Conservation (phyloP, 2,888 invertebrate species). For the Caenorhabditis sinica region DNA sequence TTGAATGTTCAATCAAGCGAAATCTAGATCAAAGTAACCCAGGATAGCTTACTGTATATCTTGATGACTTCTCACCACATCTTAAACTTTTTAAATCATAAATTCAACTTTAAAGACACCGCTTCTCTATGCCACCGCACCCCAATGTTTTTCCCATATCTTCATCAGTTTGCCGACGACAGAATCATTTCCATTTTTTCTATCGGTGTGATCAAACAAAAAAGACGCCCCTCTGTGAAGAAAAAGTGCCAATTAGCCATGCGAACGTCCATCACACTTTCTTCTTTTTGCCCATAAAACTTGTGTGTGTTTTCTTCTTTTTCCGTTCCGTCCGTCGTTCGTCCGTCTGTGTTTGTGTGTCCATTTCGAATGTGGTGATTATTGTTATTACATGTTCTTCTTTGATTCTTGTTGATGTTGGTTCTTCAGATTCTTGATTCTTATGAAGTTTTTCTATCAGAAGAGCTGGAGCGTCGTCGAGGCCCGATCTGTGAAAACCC, state of each 20-base stretch:
- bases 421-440: background rate
- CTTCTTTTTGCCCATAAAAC: conserved; percentile 44
- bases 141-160: conserved; percentile 6
- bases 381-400: background rate
- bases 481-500: no score
- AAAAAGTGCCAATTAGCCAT: conserved; percentile 62
- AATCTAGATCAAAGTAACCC: no score
- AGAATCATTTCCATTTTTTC: background rate
- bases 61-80: no score
- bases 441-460: no score
- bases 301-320: conserved; percentile 32
- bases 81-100: no score
- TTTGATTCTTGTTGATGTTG: background rate
- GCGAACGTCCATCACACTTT: conserved; percentile 20
- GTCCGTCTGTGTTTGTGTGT: background rate
- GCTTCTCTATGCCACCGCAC: background rate
- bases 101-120: no score
- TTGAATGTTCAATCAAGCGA: no score
- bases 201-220: conserved; percentile 40
- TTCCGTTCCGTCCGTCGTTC: background rate
- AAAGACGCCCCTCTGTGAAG: background rate
- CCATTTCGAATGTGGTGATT: conserved; percentile 40
- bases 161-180: background rate
- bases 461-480: no score
- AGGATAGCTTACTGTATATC: no score